phyloP scores from a whole-genome alignment of 2,888 invertebrate species.

The Nesidiocoris tenuis region DNA sequence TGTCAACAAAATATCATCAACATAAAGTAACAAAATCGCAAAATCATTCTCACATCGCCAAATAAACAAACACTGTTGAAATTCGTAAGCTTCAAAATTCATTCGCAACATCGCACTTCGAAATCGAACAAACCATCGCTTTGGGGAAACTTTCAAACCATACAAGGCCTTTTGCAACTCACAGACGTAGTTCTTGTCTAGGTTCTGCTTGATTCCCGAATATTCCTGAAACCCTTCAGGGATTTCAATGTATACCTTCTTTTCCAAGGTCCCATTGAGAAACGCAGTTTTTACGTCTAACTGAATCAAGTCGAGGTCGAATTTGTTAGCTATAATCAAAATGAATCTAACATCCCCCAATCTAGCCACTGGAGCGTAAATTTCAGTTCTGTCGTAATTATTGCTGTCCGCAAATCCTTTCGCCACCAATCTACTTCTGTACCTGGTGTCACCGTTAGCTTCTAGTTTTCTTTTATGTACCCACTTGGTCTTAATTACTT shows the following conservation, averaged over 20 bases:
- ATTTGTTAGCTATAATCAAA: background rate
- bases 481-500: background rate
- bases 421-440: conserved; percentile 1
- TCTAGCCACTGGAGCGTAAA: conserved; percentile 7
- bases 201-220: background rate
- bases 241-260: background rate
- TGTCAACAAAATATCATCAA: background rate
- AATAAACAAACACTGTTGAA: conserved; percentile 2
- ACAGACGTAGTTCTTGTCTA: background rate
- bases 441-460: background rate
- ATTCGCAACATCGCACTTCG: background rate
- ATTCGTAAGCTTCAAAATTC: conserved; percentile 3
- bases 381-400: conserved; percentile 1
- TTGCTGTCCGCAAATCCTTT: conserved; percentile 19
- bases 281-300: conserved; percentile 22
- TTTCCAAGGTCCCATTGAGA: conserved; percentile 8
- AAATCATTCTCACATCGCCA: background rate
- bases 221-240: conserved; percentile 7
- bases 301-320: conserved; percentile 1
- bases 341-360: background rate
- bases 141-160: conserved; percentile 6
- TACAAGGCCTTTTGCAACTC: background rate
- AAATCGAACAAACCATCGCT: background rate
- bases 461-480: conserved; percentile 7
- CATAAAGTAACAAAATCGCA: conserved; percentile 1